Conservation (phyloP, 2,113 vertebrate genomes). For the Picathartes gymnocephalus region DNA sequence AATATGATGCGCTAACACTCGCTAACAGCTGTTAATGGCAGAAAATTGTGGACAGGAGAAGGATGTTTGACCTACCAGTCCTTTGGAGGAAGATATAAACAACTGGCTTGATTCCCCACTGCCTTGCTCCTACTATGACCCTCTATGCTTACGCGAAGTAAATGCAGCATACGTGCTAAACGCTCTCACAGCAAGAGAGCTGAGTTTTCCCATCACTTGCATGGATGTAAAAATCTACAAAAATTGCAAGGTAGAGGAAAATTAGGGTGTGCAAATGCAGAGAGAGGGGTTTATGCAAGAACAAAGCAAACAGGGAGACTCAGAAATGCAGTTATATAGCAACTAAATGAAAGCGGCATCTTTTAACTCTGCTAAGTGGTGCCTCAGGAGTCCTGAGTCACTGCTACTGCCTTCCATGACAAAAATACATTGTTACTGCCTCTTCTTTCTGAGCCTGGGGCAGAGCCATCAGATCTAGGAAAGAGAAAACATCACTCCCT, state of each 20-base stretch:
- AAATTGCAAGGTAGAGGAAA: not conserved
- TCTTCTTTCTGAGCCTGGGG: not conserved
- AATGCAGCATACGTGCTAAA: not conserved
- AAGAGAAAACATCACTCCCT: not conserved
- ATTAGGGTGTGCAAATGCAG: not conserved
- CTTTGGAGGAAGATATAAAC: conserved; percentile 29
- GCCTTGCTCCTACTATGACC: not conserved
- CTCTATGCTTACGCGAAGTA: not conserved
- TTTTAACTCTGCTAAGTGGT: not conserved
- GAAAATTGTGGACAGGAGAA: not conserved
- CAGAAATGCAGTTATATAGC: not conserved
- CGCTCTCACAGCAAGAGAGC: not conserved
- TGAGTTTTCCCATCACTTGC: not conserved
- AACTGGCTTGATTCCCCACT: not conserved
- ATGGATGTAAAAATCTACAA: not conserved
- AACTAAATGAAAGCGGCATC: not conserved
- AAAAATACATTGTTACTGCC: not conserved
- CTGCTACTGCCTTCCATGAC: not conserved
- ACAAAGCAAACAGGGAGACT: not conserved
- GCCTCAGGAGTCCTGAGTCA: not conserved
- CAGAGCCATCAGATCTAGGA: not conserved
- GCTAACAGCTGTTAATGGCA: conserved; percentile 32
- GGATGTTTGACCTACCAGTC: conserved; percentile 21
- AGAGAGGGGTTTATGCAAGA: not conserved
- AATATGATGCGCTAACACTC: conserved; percentile 1